phyloP scores from a whole-genome alignment of 2,888 invertebrate species.

The Drosophila pegasa region DNA sequence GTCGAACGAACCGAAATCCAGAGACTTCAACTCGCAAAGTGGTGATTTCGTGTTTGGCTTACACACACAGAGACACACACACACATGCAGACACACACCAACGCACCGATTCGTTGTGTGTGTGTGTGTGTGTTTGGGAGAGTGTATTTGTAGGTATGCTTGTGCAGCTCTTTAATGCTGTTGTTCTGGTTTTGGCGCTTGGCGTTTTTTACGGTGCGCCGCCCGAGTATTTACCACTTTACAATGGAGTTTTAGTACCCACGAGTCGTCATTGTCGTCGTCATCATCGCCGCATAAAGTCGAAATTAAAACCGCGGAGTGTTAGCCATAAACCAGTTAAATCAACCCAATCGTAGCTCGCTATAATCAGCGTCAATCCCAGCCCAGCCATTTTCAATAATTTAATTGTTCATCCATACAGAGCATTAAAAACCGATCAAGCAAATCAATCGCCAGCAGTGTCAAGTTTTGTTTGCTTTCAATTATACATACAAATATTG shows the following conservation, averaged over 20 bases:
- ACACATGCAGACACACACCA: not conserved
- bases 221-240: constrained; percentile 81
- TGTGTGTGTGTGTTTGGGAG: constrained; percentile 20
- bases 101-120: constrained; percentile 23
- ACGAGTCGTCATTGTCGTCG: constrained; percentile 82
- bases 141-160: constrained; percentile 22
- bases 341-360: constrained; percentile 58
- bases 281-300: constrained; percentile 83
- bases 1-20: constrained; percentile 55
- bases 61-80: constrained; percentile 29
- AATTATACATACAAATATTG: not conserved
- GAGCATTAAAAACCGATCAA: constrained; percentile 24
- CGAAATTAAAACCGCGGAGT: constrained; percentile 81
- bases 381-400: constrained; percentile 41
- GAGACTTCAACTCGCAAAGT: constrained; percentile 77
- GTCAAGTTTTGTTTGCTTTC: not conserved
- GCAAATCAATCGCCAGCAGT: constrained; percentile 8
- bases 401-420: constrained; percentile 39
- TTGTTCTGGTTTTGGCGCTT: constrained; percentile 80
- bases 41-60: constrained; percentile 74
- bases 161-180: constrained; percentile 69
- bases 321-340: constrained; percentile 74
- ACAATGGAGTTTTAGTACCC: constrained; percentile 82
- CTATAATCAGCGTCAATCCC: constrained; percentile 53
- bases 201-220: constrained; percentile 80